Evolutionary conservation across 2,113 vertebrate species (phyloP), one percentile per base, ranked within the genome.

Genomic region (Arothron firmamentum): DNA sequence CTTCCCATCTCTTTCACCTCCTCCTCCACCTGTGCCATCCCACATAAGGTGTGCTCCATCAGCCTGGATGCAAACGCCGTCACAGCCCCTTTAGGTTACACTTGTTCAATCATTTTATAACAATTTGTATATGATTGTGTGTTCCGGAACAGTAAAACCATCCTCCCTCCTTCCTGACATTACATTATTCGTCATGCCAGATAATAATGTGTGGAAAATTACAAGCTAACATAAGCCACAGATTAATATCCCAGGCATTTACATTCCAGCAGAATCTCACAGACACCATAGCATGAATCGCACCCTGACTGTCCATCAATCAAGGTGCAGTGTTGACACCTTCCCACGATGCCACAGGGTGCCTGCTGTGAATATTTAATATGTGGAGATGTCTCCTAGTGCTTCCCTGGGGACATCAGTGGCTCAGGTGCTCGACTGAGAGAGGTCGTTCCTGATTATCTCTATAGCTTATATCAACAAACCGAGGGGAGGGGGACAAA

Each of bases 261-360:
- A 49, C 62, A 28, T 65, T 75, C 56, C 69, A 83, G 83, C 65
- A 56, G 64, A 79, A 59, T 61, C 74, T 81, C 81, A 86, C 81
- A 82, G 79, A 85, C 85, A 71, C 67, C 64, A 46, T 55, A 61
- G 83, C 70, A 79, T 65, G 70, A 70, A 62, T 78, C 53, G 45
- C 77, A 72, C 74, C 62, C 65, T 38, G 16, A 64, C 79, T 84
- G 78, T 75, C 82, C 74, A 80, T 86, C 87, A 88, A 74, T 82
- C 74, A 78, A 42, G 34, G 49, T 6, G 15, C 49, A 18, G 51
- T 56, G 17, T 57, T 53, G 63, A 83, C 72, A 82, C 60, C 72
- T 75, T 80, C 75, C 77, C 75, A 74, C 66, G 78, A 77, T 78
- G 70, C 77, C 57, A 67, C 56, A 18, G 71, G 65, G 61, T 25